Evolutionary conservation across 2,113 vertebrate species (phyloP), one percentile per base, ranked within the genome.

Genomic region (Thermophis baileyi): DNA sequence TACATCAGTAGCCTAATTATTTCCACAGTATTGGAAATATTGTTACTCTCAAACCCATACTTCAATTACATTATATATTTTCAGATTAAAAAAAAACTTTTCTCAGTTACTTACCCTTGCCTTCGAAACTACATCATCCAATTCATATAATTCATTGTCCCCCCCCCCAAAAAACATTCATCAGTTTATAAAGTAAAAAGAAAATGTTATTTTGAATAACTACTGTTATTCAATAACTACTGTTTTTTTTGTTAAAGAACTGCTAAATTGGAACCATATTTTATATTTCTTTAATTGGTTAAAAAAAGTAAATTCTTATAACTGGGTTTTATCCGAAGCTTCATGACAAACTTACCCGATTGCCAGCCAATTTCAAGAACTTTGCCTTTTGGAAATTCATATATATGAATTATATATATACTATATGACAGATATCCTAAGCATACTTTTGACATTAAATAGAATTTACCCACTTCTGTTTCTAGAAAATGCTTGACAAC

Each of bases 391-490:
- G 94, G 94, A 93, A 85, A 40, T 90, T 91, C 0, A 93, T 91
- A 94, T 95, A 93, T 94, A 95, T 96, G 95, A 96, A n/a, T n/a
- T n/a, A n/a, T n/a, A n/a, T n/a, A n/a, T 90, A 93, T 93, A 85
- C 85, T 95, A 94, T 89, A 87, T 0, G 94, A 95, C 6, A 91
- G 94, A 96, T 97, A 98, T 97, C 96, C 96, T 97, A 97, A 97
- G 97, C 97, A 97, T 97, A 97, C 96, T 98, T 96, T 96, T 96
- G 96, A 94, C 96, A 97, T 96, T 97, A 96, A 97, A 97, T 94
- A 93, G 96, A 97, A 97, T 97, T 97, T 94, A 97, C 96, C 92
- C 95, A 95, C 93, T 95, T 96, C 81, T 96, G 95, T 93, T 89
- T 96, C 96, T 93, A 94, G 96, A 96, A 92, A 90, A 94, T 5